Evolutionary conservation across 2,888 invertebrate species (phyloP).

Genomic region (Oscheius sp.): DNA sequence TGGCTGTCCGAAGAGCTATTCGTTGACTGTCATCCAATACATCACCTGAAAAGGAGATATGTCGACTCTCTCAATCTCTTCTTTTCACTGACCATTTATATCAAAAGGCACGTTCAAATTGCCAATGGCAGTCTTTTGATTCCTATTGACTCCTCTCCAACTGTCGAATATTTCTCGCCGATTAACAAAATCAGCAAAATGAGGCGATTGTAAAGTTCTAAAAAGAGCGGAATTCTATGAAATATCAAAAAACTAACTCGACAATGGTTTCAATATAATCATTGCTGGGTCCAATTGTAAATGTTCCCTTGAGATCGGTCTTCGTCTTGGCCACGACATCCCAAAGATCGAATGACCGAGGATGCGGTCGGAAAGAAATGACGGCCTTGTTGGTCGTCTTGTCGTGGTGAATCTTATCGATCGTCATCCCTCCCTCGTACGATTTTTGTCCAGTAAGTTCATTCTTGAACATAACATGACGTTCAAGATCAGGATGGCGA

Average conservation of each 20-base stretch:
- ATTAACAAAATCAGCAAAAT: conserved; percentile 16
- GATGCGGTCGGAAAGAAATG: conserved; percentile 23
- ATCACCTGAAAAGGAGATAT: not conserved
- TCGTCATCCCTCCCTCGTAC: conserved; percentile 30
- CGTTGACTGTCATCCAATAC: conserved; percentile 16
- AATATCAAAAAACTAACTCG: not conserved
- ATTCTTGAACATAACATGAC: conserved; percentile 2
- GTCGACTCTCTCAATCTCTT: not conserved
- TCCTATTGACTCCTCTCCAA: conserved; percentile 25
- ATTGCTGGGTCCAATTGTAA: conserved; percentile 14
- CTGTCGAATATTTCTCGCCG: conserved; percentile 7
- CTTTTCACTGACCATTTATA: conserved; percentile 5
- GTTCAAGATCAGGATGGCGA: conserved; percentile 9
- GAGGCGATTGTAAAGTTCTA: not conserved
- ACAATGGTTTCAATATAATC: conserved; percentile 11
- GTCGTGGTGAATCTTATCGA: not conserved
- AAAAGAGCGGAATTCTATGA: not conserved
- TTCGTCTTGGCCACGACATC: conserved; percentile 18
- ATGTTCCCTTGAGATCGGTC: not conserved
- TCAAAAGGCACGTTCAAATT: not conserved
- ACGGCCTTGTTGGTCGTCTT: not conserved
- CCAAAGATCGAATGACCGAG: conserved; percentile 24
- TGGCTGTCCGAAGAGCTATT: conserved; percentile 9
- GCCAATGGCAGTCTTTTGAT: not conserved
- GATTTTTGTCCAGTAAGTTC: not conserved